Conservation (phyloP, 2,888 invertebrate species). For the Metallyticus violacea region DNA sequence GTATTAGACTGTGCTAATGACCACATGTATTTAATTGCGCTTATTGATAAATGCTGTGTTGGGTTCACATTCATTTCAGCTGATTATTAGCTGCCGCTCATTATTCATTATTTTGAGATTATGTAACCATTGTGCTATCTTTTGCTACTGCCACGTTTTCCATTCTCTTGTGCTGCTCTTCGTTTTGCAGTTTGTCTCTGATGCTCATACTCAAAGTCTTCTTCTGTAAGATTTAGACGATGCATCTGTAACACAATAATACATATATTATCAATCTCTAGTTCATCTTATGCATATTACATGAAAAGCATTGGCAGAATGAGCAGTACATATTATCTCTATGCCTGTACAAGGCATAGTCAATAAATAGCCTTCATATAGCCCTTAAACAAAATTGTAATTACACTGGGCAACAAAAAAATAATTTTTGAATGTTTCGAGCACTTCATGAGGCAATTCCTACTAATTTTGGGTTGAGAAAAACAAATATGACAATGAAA, state of each 20-base stretch:
- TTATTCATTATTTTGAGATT: not conserved
- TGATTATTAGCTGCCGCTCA: not conserved
- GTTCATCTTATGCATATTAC: too few relatives aligned
- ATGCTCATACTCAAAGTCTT: constrained; percentile 88
- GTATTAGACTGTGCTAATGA: not conserved
- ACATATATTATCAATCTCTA: too few relatives aligned
- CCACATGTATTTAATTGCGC: not conserved
- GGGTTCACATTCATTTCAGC: not conserved
- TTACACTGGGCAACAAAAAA: too few relatives aligned
- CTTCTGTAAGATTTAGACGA: constrained; percentile 75
- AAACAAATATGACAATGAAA: too few relatives aligned
- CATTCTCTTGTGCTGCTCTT: constrained; percentile 41
- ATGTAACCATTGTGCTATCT: not conserved
- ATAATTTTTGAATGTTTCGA: too few relatives aligned
- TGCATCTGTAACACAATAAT: constrained; percentile 55
- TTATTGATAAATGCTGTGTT: not conserved
- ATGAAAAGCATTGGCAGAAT: too few relatives aligned
- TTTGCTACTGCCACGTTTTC: constrained; percentile 7
- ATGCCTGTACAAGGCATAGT: too few relatives aligned
- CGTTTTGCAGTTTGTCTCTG: constrained; percentile 71
- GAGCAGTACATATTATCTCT: too few relatives aligned
- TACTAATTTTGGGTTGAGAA: too few relatives aligned
- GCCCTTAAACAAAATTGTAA: too few relatives aligned
- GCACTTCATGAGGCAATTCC: too few relatives aligned
- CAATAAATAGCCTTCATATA: too few relatives aligned